Evolutionary conservation across 2,888 invertebrate genomes (phyloP).

Genomic region (Drosophila histrio): DNA sequence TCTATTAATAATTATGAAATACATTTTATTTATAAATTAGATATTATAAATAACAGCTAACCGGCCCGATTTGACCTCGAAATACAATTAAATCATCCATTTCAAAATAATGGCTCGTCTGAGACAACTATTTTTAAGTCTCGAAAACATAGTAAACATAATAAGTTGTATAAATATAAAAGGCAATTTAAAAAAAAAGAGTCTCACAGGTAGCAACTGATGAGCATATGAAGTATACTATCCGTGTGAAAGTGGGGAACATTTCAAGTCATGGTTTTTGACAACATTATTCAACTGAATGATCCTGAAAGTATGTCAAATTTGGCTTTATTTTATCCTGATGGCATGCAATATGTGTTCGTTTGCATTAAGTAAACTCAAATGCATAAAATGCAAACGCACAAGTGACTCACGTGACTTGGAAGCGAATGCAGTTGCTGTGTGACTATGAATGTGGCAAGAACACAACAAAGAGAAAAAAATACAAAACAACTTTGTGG

Average conservation of each 20-base stretch:
- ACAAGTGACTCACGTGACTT: slow-evolving; percentile 61
- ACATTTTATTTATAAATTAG: slow-evolving; percentile 4
- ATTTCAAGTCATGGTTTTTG: neutral
- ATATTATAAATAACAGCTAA: neutral
- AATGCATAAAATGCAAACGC: slow-evolving; percentile 44
- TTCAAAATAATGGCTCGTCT: no score
- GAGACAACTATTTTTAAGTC: no score
- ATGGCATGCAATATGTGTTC: slow-evolving; percentile 22
- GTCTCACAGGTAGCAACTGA: neutral
- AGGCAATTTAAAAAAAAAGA: neutral
- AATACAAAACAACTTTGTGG: slow-evolving; percentile 24
- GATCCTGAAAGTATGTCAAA: slow-evolving; percentile 21
- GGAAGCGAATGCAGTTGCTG: slow-evolving; percentile 49
- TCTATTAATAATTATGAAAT: slow-evolving; percentile 30
- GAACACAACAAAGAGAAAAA: slow-evolving; percentile 1
- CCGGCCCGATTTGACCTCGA: neutral
- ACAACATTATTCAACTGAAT: slow-evolving; percentile 21
- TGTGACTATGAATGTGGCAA: neutral
- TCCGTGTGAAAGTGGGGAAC: neutral
- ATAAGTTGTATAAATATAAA: no score
- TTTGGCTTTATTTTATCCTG: slow-evolving; percentile 10
- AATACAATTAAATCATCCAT: neutral
- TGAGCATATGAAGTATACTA: neutral
- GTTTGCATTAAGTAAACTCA: slow-evolving; percentile 42
- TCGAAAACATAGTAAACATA: no score